Conservation (phyloP, 2,113 vertebrate species). For the human (Homo sapiens) region DNA sequence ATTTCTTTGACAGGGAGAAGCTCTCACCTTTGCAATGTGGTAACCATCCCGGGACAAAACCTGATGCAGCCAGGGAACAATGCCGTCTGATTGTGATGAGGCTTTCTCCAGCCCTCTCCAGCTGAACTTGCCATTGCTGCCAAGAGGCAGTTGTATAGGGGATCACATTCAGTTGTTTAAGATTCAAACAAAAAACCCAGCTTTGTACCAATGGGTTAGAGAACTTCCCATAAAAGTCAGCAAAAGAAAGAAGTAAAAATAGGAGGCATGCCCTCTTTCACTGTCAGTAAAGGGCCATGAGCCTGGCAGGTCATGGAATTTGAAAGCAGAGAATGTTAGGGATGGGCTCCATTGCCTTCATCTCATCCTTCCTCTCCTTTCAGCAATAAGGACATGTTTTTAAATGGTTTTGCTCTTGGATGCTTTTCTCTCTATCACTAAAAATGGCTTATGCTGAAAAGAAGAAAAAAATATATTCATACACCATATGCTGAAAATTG, state of each 20-base stretch:
- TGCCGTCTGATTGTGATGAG: accelerated
- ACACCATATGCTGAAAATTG: slow-evolving; percentile 50
- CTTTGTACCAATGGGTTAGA: background rate
- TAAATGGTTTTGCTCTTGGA: background rate
- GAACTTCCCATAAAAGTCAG: background rate
- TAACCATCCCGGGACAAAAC: background rate
- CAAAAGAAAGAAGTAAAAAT: background rate
- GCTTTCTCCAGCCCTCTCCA: background rate
- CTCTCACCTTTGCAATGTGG: background rate
- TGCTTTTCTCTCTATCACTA: background rate
- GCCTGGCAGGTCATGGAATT: background rate
- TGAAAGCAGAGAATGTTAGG: background rate
- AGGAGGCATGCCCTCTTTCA: background rate
- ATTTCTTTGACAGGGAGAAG: background rate
- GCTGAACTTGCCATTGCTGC: background rate
- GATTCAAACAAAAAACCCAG: background rate
- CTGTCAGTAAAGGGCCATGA: background rate
- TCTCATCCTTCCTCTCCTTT: background rate
- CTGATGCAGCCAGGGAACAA: background rate
- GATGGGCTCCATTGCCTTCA: accelerated
- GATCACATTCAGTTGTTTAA: background rate
- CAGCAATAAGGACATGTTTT: background rate
- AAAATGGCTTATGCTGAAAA: slow-evolving; percentile 31
- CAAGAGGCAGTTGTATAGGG: background rate
- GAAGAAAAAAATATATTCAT: background rate